A percentile compares a stretch with the other conserved stretches of the same genome.
Evolutionary conservation across 2,113 vertebrate genomes (phyloP).

Genomic region (Cinclus cinclus): DNA sequence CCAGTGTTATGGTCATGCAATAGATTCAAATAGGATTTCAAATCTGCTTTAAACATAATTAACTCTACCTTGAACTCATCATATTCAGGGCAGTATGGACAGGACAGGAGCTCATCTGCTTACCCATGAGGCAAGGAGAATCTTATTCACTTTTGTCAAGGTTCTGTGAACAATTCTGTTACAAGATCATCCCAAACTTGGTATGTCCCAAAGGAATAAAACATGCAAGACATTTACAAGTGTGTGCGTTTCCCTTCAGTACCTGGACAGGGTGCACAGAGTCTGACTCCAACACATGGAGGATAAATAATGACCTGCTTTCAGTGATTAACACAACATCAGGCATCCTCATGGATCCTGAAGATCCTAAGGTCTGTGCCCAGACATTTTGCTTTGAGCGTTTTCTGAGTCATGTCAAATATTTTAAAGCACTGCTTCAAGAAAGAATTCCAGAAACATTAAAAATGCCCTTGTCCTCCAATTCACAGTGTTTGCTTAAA

Average conservation of each 20-base stretch:
- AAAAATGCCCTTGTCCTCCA: background rate
- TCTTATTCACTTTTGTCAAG: background rate
- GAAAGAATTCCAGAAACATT: background rate
- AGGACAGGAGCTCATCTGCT: background rate
- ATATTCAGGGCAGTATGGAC: background rate
- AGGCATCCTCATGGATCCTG: background rate
- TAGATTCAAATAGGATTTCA: background rate
- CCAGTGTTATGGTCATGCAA: background rate
- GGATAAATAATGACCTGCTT: background rate
- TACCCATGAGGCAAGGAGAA: background rate
- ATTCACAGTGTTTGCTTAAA: background rate
- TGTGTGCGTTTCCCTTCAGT: background rate
- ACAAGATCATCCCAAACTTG: background rate
- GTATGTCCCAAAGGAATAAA: background rate
- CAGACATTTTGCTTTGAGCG: background rate
- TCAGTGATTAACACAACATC: background rate
- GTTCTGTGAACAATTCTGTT: background rate
- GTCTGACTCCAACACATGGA: background rate
- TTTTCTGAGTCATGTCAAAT: background rate
- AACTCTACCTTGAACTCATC: background rate
- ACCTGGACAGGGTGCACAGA: background rate
- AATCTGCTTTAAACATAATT: background rate
- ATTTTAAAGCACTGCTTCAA: background rate
- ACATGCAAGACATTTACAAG: background rate
- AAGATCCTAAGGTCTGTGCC: background rate